Evolutionary conservation across 2,797 vertebrate genomes (phyloP).

Genomic region (Lates japonicus): DNA sequence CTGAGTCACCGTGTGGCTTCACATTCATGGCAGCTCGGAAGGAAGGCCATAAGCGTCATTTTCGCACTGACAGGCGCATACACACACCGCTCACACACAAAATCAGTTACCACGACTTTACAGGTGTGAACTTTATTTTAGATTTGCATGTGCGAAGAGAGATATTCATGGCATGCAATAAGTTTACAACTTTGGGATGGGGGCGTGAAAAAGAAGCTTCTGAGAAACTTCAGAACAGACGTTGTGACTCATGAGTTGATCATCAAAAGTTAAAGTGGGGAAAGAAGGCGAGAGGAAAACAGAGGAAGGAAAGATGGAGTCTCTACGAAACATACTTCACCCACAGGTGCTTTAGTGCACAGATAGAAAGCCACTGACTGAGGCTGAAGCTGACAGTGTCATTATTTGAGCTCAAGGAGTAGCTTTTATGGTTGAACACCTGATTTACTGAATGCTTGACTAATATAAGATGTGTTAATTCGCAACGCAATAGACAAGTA

Average conservation of each 20-base stretch:
- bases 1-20: conserved; percentile 67
- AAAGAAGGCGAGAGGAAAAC: neutral
- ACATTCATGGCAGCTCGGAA: conserved; percentile 57
- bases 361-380: conserved; percentile 6
- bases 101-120: conserved; percentile 28
- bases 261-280: conserved; percentile 49
- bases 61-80: conserved; percentile 11
- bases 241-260: conserved; percentile 65
- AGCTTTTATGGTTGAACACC: conserved; percentile 7
- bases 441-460: neutral
- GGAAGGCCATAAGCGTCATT: conserved; percentile 19
- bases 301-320: conserved; percentile 22
- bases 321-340: conserved; percentile 21
- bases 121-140: conserved; percentile 60
- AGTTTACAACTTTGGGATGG: conserved; percentile 35
- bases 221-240: conserved; percentile 45
- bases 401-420: conserved; percentile 9
- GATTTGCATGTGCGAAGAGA: conserved; percentile 16
- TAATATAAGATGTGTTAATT: neutral
- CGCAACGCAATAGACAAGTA: conserved; percentile 2
- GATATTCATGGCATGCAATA: neutral
- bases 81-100: neutral
- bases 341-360: conserved; percentile 53
- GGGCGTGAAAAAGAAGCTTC: neutral
- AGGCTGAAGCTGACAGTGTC: conserved; percentile 14